phyloP scores from a whole-genome alignment of 2,113 vertebrate species.

The Leptodactylus fuscus region DNA sequence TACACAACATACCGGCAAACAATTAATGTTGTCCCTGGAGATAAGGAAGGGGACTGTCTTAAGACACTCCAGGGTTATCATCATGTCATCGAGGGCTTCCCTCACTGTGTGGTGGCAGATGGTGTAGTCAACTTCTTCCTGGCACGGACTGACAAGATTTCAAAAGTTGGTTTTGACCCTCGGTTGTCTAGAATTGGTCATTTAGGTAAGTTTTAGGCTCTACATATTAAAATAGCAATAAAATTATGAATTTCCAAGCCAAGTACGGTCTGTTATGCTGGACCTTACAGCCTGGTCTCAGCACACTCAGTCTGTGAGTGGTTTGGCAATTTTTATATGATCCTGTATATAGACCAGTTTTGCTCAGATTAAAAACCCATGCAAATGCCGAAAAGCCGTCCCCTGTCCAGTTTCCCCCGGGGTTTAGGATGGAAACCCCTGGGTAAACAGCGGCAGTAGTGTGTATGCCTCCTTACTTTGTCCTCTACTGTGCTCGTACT shows the following conservation, averaged over 20 bases:
- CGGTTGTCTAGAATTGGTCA: constrained; percentile 79
- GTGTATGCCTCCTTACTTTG: no score
- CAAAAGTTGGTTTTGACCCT: constrained; percentile 86
- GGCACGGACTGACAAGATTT: constrained; percentile 83
- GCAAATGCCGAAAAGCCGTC: no score
- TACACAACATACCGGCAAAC: constrained; percentile 83
- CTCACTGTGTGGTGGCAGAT: constrained; percentile 87
- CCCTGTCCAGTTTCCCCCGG: no score
- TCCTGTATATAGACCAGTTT: no score
- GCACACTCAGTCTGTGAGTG: neutral
- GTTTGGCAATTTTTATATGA: neutral
- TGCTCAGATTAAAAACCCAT: no score
- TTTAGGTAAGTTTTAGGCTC: constrained; percentile 76
- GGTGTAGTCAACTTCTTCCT: constrained; percentile 93
- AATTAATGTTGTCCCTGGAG: constrained; percentile 80
- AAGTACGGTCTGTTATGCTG: neutral
- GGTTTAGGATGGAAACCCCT: no score
- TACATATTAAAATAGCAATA: constrained; percentile 9
- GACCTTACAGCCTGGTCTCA: neutral
- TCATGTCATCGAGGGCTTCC: constrained; percentile 82
- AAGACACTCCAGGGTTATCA: constrained; percentile 78
- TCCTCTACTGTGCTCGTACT: no score
- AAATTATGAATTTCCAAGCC: no score
- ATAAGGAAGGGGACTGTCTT: constrained; percentile 83
- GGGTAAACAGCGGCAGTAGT: no score